A percentile compares a stretch with the other conserved stretches of the same genome.
Evolutionary conservation across 2,113 vertebrate genomes (phyloP).

Genomic region (Lepisosteus oculatus): DNA sequence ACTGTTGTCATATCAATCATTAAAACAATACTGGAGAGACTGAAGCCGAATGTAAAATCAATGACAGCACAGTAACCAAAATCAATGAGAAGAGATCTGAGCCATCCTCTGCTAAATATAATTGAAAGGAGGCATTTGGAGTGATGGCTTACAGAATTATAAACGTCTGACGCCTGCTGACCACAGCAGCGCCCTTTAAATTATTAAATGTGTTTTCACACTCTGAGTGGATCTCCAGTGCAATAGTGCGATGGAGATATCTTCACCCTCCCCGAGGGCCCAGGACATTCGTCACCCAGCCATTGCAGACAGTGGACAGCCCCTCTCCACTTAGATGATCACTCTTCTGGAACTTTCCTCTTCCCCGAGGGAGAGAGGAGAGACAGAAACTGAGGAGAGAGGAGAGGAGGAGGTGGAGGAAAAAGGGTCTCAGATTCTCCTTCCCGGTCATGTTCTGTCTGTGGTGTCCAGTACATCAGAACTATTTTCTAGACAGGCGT

Average conservation of each 20-base stretch:
- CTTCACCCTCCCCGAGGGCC: not conserved
- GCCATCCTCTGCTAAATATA: constrained; percentile 32
- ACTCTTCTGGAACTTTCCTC: too few relatives aligned
- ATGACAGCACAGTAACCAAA: constrained; percentile 19
- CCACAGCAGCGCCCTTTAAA: constrained; percentile 44
- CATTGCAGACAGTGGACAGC: not conserved
- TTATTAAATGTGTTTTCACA: constrained; percentile 49
- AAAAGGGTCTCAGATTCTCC: too few relatives aligned
- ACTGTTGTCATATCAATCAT: constrained; percentile 31
- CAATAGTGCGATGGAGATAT: not conserved
- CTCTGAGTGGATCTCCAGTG: constrained; percentile 32
- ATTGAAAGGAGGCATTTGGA: constrained; percentile 33
- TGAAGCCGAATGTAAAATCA: constrained; percentile 25
- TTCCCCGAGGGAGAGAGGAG: too few relatives aligned
- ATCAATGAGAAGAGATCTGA: constrained; percentile 34
- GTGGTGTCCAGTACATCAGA: too few relatives aligned
- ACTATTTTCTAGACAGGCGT: too few relatives aligned
- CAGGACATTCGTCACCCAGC: not conserved
- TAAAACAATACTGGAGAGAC: constrained; percentile 28
- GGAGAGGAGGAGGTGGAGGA: too few relatives aligned
- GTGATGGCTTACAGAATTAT: constrained; percentile 49
- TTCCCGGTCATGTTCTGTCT: too few relatives aligned
- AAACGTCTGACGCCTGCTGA: constrained; percentile 40
- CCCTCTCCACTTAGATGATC: too few relatives aligned
- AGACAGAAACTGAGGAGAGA: too few relatives aligned